Evolutionary conservation across 2,888 invertebrate species (phyloP).

Genomic region (Periphyllus acericola): DNA sequence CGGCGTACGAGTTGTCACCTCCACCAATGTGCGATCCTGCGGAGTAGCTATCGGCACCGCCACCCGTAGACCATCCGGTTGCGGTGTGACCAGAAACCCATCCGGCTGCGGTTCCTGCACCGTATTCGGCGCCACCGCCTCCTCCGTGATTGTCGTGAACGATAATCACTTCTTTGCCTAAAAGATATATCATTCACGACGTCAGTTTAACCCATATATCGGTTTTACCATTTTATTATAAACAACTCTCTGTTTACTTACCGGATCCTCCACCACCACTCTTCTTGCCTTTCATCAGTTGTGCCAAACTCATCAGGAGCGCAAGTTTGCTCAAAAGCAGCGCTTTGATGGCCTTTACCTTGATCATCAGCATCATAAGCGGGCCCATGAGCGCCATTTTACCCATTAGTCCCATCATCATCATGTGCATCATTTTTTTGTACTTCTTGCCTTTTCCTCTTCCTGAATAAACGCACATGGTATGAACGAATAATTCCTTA

Average conservation of each 20-base stretch:
- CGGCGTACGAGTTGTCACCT: constrained; percentile 68
- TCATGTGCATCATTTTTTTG: constrained; percentile 74
- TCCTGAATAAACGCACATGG: constrained; percentile 64
- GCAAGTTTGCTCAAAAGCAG: constrained; percentile 65
- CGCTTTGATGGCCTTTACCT: constrained; percentile 68
- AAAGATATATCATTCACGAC: background rate
- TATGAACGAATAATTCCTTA: background rate
- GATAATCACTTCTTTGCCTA: constrained; percentile 65
- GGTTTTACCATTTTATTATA: background rate
- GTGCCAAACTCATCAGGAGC: constrained; percentile 65
- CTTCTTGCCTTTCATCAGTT: constrained; percentile 65
- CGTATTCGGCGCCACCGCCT: constrained; percentile 62
- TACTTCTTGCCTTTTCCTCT: constrained; percentile 73
- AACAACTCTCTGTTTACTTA: constrained; percentile 24
- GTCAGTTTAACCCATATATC: background rate
- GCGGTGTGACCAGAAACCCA: constrained; percentile 60
- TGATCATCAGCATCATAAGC: constrained; percentile 73
- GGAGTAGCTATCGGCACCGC: constrained; percentile 68
- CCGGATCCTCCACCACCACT: constrained; percentile 64
- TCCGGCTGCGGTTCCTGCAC: constrained; percentile 62
- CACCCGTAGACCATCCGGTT: constrained; percentile 63
- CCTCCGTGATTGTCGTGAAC: constrained; percentile 64
- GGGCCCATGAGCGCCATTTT: constrained; percentile 74
- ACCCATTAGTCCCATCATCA: constrained; percentile 74
- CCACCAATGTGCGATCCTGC: constrained; percentile 67